Conservation (phyloP, 2,888 invertebrate genomes). For the Euproctis similis region DNA sequence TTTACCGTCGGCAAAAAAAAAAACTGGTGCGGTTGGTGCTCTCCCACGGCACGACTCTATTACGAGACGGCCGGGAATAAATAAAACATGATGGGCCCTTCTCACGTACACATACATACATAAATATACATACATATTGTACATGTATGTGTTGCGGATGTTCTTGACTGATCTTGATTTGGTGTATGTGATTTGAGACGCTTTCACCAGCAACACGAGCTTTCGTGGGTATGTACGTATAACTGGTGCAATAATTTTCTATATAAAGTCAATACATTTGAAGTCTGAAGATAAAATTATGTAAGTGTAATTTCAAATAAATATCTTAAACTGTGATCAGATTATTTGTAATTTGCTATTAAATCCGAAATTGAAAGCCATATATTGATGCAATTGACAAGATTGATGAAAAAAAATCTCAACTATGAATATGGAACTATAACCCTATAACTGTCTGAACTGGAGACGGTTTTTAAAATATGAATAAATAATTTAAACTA, state of each 20-base stretch:
- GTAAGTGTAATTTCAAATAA: too few relatives aligned
- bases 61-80: constrained; percentile 69
- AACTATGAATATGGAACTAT: too few relatives aligned
- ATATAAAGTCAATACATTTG: constrained; percentile 19
- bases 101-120: constrained; percentile 64
- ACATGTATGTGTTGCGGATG: constrained; percentile 54
- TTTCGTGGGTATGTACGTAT: constrained; percentile 26
- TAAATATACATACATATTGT: constrained; percentile 48
- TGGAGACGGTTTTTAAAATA: too few relatives aligned
- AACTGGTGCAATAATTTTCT: constrained; percentile 31
- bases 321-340: too few relatives aligned
- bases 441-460: too few relatives aligned
- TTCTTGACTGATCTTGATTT: constrained; percentile 67
- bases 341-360: too few relatives aligned
- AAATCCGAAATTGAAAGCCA: too few relatives aligned
- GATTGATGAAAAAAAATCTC: too few relatives aligned
- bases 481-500: too few relatives aligned
- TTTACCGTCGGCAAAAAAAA: constrained; percentile 64
- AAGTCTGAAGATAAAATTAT: constrained; percentile 16
- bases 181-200: constrained; percentile 60
- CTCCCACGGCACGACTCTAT: constrained; percentile 75
- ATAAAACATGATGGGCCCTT: constrained; percentile 75
- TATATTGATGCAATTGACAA: too few relatives aligned
- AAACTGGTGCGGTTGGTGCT: constrained; percentile 67
- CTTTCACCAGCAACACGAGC: constrained; percentile 48